These are phyloP conservation scores for Zaprionus nigranus DNA, from an alignment of 1,140 invertebrate species.

Conservation along the genomic window DNA sequence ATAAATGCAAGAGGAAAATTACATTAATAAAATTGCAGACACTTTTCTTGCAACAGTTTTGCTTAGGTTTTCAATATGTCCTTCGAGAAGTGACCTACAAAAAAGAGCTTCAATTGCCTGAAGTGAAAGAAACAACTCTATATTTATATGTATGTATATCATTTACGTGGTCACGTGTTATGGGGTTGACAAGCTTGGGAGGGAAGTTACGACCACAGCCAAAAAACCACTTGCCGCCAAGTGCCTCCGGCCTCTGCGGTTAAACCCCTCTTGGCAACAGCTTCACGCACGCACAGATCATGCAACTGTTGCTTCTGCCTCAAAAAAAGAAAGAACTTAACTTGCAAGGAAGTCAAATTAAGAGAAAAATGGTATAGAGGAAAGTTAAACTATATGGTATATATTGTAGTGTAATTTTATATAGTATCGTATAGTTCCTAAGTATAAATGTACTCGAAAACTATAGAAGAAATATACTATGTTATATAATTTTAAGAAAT, in stretches of 20 bases:
- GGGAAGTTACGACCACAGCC: conserved; percentile 2
- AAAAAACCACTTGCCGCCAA: conserved; percentile 12
- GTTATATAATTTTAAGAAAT: too few relatives aligned
- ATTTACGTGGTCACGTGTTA: not conserved
- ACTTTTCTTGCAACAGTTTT: conserved; percentile 43
- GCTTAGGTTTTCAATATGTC: not conserved
- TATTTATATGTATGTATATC: not conserved
- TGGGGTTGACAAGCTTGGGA: too few relatives aligned
- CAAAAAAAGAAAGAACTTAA: too few relatives aligned
- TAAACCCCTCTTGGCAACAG: not conserved
- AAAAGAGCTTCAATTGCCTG: conserved; percentile 17
- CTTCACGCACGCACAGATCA: not conserved
- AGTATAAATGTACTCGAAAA: too few relatives aligned
- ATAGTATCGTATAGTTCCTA: too few relatives aligned
- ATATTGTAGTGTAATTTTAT: too few relatives aligned
- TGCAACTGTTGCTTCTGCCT: not conserved
- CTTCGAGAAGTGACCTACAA: conserved; percentile 24
- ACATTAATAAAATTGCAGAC: too few relatives aligned
- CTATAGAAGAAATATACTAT: too few relatives aligned
- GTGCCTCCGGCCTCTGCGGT: not conserved
- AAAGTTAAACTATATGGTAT: too few relatives aligned
- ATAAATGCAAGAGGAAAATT: too few relatives aligned
- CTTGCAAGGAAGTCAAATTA: too few relatives aligned
- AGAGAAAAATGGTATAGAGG: too few relatives aligned
- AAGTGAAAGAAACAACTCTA: not conserved